phyloP scores from a whole-genome alignment of 2,888 invertebrate species.

The Diaprepes abbreviatus region DNA sequence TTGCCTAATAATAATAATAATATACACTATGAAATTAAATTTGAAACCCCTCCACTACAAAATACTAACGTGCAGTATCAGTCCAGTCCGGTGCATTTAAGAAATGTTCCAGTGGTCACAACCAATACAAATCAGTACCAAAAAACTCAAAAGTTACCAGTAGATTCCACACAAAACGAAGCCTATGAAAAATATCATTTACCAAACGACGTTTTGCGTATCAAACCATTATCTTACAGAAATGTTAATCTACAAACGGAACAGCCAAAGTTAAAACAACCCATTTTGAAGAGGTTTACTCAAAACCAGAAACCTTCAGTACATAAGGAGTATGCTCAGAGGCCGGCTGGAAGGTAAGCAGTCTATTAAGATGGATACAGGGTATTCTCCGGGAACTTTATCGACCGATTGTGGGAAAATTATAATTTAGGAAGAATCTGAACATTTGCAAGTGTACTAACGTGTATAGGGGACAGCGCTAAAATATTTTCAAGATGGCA shows the following conservation, averaged over 20 bases:
- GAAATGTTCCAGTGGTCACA: background rate
- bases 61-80: too few relatives aligned
- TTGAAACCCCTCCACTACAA: too few relatives aligned
- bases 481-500: too few relatives aligned
- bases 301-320: background rate
- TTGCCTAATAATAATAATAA: background rate
- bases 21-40: background rate
- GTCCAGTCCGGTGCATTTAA: background rate
- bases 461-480: too few relatives aligned
- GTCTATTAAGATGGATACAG: too few relatives aligned
- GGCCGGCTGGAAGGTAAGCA: background rate
- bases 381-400: too few relatives aligned
- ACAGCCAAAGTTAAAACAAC: background rate
- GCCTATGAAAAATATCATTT: conserved; percentile 3
- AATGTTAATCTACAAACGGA: background rate
- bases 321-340: conserved; percentile 6
- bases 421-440: too few relatives aligned
- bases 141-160: background rate
- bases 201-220: conserved; percentile 27
- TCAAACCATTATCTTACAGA: conserved; percentile 8
- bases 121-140: background rate
- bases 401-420: too few relatives aligned
- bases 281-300: background rate
- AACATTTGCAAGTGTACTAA: too few relatives aligned
- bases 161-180: background rate